Base-by-base conservation (phyloP, 2,888 invertebrate genomes). In the Peribatodes rhomboidaria region DNA sequence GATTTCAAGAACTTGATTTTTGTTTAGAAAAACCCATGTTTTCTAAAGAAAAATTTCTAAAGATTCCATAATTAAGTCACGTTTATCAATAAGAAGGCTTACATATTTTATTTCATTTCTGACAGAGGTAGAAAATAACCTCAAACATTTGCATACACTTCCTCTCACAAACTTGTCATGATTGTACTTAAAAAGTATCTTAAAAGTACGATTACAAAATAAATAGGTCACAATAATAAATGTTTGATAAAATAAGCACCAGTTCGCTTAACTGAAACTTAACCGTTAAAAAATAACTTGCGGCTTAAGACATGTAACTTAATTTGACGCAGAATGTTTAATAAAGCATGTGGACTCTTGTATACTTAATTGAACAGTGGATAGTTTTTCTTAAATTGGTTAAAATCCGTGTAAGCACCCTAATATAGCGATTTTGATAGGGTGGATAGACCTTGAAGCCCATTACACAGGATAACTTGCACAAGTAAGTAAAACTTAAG, bases 181-280 rank as follows among this genome's bases (percentile, higher is more conserved):
- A 67, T 70, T 72, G 72, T 81, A 81, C 77, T 75, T 78, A 71
- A 68, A 65, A 61, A 66, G 68, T 73, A 71, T 69, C 55, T 50
- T 67, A 70, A 57, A 11, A 67, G 69, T 70, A 71, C 55, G 70
- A 71, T 65, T 70, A 74, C 68, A 72, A 65, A 77, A 78, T 77
- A 79, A 78, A 76, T 76, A 79, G 72, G 72, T 76, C 72, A 78
- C 70, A 65, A 14, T 70, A 67, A 72, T 72, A 77, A 71, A 75
- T 66, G 61, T 67, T 68, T 47, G 46, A 63, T 64, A 69, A 73
- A 76, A 73, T 65, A 79, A 81, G 81, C 81, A 81, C 81, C 81
- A 78, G 73, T 64, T 61, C 50, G 68, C 69, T 68, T 70, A 71
- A 69, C 69, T 68, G 67, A 71, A 71, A 70, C 69, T 70, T 71